Evolutionary conservation across 2,888 invertebrate species (phyloP).

Genomic region (Drosophila gaucha): DNA sequence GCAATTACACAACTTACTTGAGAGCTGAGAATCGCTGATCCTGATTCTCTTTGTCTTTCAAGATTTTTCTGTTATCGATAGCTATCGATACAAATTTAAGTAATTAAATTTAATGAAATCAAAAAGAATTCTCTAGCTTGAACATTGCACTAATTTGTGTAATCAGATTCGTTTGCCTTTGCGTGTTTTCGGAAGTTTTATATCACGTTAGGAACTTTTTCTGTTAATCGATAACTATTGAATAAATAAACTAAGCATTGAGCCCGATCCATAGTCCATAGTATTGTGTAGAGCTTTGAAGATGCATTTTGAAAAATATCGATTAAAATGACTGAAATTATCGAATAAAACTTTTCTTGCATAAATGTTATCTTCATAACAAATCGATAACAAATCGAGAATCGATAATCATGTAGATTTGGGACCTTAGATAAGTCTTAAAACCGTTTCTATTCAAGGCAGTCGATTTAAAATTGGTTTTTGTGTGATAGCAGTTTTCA

Average conservation of each 20-base stretch:
- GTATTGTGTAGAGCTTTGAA: background rate
- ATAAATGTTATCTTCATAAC: background rate
- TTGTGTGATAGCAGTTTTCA: constrained; percentile 69
- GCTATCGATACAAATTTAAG: too few relatives aligned
- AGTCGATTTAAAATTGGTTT: constrained; percentile 9
- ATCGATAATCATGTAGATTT: too few relatives aligned
- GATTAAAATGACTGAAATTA: background rate
- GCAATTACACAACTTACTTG: background rate
- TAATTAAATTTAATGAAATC: too few relatives aligned
- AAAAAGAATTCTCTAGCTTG: too few relatives aligned
- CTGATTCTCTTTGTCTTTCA: too few relatives aligned
- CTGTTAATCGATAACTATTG: background rate
- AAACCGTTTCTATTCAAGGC: background rate
- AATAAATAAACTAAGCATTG: too few relatives aligned
- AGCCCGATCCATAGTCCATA: background rate
- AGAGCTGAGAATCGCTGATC: background rate
- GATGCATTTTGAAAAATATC: background rate
- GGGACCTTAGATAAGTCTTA: background rate
- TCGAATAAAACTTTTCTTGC: background rate
- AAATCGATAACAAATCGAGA: background rate
- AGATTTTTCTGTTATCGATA: background rate
- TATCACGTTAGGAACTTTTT: too few relatives aligned
- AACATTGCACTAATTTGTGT: too few relatives aligned
- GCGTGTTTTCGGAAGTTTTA: too few relatives aligned
- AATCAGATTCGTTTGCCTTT: too few relatives aligned